A percentile compares a stretch with the other conserved stretches of the same genome.
Conservation (phyloP, 2,888 invertebrate genomes). For the Heliconius ethilla region DNA sequence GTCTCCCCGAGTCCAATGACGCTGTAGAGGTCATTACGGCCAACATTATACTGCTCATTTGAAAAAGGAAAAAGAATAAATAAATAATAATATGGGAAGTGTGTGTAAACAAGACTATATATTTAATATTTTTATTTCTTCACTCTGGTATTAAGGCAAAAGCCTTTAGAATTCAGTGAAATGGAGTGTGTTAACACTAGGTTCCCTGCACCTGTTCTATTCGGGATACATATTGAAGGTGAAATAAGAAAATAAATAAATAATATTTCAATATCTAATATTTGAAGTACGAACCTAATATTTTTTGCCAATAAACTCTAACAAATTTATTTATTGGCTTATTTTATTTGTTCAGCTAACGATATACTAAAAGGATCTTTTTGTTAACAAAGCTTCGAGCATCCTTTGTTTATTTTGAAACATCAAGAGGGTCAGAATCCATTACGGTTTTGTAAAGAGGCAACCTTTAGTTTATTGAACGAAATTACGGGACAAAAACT, state of each 20-base stretch:
- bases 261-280: not conserved
- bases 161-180: too few species aligned
- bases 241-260: not conserved
- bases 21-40: not conserved
- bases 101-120: too few species aligned
- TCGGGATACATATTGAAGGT: too few species aligned
- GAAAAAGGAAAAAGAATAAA: not conserved
- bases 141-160: too few species aligned
- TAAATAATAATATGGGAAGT: too few species aligned
- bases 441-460: conserved; percentile 59
- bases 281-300: conserved; percentile 14
- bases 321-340: conserved; percentile 40
- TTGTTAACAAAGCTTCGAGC: conserved; percentile 47
- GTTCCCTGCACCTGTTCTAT: too few species aligned
- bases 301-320: conserved; percentile 25
- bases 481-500: conserved; percentile 41
- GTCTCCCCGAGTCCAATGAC: not conserved
- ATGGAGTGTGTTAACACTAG: too few species aligned
- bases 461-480: conserved; percentile 45
- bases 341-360: conserved; percentile 38
- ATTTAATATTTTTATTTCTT: too few species aligned
- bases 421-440: conserved; percentile 60
- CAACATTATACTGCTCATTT: not conserved
- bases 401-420: conserved; percentile 66
- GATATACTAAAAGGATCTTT: conserved; percentile 42